Percentiles rank a stretch among this genome's conserved stretches.
phyloP scores from a whole-genome alignment of 1,140 invertebrate genomes.

The Hormaphis cornu region DNA sequence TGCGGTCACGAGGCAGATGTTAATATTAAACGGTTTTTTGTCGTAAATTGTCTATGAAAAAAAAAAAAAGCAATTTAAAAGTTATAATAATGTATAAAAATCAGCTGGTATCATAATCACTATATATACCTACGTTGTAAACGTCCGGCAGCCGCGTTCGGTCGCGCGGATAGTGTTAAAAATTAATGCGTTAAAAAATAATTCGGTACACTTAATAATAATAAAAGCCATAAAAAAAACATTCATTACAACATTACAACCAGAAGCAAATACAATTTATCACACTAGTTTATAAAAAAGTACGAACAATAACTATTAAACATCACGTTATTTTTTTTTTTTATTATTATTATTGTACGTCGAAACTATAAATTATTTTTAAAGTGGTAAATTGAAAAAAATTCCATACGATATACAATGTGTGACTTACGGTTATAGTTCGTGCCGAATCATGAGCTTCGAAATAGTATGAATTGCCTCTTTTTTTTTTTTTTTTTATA shows the following conservation, averaged over 20 bases:
- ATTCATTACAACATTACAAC: conserved; percentile 10
- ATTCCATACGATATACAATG: neutral
- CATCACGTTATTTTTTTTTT: neutral
- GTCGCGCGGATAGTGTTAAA: neutral
- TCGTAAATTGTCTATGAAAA: neutral
- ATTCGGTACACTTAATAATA: no score
- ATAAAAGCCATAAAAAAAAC: neutral
- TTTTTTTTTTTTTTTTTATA: no score
- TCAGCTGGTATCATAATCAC: conserved; percentile 19
- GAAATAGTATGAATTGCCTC: neutral
- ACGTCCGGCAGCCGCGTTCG: neutral
- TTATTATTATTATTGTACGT: neutral
- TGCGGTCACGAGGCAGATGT: neutral
- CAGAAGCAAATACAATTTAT: no score
- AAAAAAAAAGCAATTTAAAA: conserved; percentile 13
- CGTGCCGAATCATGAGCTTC: neutral
- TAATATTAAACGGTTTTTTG: neutral
- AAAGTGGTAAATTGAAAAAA: conserved; percentile 8
- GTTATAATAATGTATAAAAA: neutral
- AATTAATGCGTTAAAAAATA: neutral
- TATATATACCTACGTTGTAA: neutral
- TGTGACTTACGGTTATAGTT: neutral
- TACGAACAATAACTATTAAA: neutral
- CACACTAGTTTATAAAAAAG: neutral
- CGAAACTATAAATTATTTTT: neutral